phyloP scores from a whole-genome alignment of 2,797 vertebrate species.

The Xenopus petersii region DNA sequence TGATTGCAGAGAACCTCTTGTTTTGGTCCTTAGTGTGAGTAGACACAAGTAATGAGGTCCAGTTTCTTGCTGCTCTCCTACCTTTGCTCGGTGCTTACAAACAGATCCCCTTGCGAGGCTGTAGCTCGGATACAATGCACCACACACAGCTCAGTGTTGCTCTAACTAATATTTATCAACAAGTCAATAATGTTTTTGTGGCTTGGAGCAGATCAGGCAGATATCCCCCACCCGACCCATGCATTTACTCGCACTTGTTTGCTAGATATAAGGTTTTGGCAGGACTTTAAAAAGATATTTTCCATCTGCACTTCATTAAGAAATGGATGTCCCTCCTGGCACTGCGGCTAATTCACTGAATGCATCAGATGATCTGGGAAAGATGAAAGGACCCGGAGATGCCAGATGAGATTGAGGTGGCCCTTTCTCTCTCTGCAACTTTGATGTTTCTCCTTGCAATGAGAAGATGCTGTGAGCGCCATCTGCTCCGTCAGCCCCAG shows the following conservation, averaged over 20 bases:
- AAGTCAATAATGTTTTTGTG: background rate
- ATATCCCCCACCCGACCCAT: background rate
- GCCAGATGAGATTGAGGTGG: background rate
- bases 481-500: background rate
- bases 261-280: constrained; percentile 14
- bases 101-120: no score
- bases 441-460: constrained; percentile 7
- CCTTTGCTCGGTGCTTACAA: no score
- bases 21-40: no score
- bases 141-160: no score
- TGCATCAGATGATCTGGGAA: background rate
- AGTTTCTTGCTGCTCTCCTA: no score
- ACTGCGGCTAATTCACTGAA: background rate
- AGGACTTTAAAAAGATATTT: constrained; percentile 31
- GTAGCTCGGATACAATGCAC: no score
- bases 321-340: constrained; percentile 23
- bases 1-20: no score
- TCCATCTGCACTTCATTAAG: constrained; percentile 22
- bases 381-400: constrained; percentile 11
- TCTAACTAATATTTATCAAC: background rate
- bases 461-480: background rate
- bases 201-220: background rate
- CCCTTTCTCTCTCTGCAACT: background rate
- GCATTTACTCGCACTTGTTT: constrained; percentile 12
- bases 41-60: no score